A percentile compares a stretch with the other conserved stretches of the same genome.
Conservation (phyloP, 2,888 invertebrate genomes). For the Crematogaster levior region DNA sequence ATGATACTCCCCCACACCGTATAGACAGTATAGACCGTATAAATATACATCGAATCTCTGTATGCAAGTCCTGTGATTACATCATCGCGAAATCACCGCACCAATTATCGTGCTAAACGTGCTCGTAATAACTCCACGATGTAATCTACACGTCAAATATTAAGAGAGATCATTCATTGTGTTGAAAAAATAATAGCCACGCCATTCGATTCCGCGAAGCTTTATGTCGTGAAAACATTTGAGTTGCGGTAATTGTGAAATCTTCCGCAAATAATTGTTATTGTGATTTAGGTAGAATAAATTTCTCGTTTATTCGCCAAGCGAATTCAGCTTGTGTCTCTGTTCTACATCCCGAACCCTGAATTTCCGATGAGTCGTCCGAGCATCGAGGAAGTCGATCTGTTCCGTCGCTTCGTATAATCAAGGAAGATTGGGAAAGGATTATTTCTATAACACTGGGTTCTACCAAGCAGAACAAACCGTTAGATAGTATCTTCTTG, state of each 20-base stretch:
- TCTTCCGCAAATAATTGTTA: neutral
- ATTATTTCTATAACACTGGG: slow-evolving; percentile 54
- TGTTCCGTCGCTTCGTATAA: slow-evolving; percentile 64
- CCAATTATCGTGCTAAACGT: neutral
- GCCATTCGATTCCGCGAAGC: neutral
- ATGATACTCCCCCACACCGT: neutral
- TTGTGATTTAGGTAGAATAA: slow-evolving; percentile 6
- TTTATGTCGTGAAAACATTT: neutral
- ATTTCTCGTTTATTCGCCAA: neutral
- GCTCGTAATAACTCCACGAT: neutral
- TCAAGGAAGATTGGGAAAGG: slow-evolving; percentile 66
- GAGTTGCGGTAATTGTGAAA: neutral
- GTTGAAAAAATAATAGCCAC: neutral
- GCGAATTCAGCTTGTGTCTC: neutral
- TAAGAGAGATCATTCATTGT: neutral
- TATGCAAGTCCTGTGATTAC: neutral
- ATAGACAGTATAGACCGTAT: neutral
- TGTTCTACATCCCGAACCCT: neutral
- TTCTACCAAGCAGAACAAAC: slow-evolving; percentile 36
- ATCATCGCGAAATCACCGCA: neutral
- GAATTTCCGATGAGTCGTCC: neutral
- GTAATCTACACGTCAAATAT: neutral
- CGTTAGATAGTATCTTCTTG: slow-evolving; percentile 9
- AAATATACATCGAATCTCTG: no score
- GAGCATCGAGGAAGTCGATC: slow-evolving; percentile 4